These are phyloP conservation scores for Frieseomelitta varia DNA, from an alignment of 1,140 invertebrate species.

Conservation along the genomic window DNA sequence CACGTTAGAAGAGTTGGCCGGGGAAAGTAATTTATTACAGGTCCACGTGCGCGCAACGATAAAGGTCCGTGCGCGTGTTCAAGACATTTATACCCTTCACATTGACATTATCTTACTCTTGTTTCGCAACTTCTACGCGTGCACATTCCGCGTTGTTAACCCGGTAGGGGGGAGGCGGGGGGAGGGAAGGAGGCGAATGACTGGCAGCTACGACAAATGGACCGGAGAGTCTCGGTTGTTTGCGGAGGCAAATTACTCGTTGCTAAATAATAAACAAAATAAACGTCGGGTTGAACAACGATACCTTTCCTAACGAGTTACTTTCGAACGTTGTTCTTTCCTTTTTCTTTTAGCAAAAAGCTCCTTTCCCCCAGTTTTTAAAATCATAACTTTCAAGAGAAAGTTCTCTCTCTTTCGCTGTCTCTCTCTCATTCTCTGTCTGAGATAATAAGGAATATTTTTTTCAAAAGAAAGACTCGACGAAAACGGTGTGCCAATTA, in stretches of 20 bases:
- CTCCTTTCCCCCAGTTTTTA: no score
- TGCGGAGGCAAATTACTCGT: not conserved
- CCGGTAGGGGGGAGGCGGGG: no score
- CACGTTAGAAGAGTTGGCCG: not conserved
- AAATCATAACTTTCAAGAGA: no score
- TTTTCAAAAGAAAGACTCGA: no score
- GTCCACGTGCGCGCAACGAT: not conserved
- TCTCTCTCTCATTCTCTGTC: no score
- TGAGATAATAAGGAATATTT: no score
- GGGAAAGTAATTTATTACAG: slow-evolving; percentile 18
- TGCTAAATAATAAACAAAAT: not conserved
- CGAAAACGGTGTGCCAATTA: no score
- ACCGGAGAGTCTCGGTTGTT: not conserved
- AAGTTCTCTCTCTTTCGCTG: no score
- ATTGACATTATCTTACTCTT: slow-evolving; percentile 24
- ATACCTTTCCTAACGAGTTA: not conserved
- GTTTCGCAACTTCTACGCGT: not conserved
- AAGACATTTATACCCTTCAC: slow-evolving; percentile 28
- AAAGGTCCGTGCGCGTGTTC: not conserved
- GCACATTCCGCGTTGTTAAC: not conserved
- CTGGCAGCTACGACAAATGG: slow-evolving; percentile 3
- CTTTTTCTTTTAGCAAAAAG: not conserved
- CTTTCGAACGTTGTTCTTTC: no score
- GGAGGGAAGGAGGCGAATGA: not conserved
- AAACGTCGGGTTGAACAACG: not conserved